Conservation (phyloP, 2,113 vertebrate species). For the Rhagologus leucostigma region DNA sequence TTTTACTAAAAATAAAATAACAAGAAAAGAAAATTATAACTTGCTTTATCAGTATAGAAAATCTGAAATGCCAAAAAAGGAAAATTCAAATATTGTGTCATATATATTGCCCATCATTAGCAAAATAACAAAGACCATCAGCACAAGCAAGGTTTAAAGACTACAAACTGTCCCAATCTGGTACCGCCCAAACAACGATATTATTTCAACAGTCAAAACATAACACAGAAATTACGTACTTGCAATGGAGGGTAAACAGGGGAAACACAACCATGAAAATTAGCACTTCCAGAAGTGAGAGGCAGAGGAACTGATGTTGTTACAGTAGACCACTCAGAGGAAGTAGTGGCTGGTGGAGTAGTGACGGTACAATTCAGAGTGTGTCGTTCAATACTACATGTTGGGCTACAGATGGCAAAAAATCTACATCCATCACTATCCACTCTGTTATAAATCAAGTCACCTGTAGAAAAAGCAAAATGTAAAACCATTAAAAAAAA, state of each 20-base stretch:
- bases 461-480: background rate
- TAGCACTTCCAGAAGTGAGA: accelerated
- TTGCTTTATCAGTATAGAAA: background rate
- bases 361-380: background rate
- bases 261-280: slow-evolving; percentile 15
- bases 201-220: accelerated
- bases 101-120: accelerated
- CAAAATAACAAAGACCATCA: accelerated
- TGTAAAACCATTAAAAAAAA: accelerated
- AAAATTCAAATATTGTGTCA: accelerated
- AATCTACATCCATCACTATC: slow-evolving; percentile 76
- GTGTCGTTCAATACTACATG: slow-evolving; percentile 65
- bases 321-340: background rate
- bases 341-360: background rate
- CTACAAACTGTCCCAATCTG: accelerated
- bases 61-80: accelerated
- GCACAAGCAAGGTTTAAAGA: accelerated
- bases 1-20: background rate
- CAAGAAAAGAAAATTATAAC: accelerated
- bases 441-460: slow-evolving; percentile 70
- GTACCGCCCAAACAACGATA: accelerated
- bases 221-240: background rate
- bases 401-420: slow-evolving; percentile 69
- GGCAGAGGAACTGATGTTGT: background rate
- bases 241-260: background rate